phyloP scores from a whole-genome alignment of 2,888 invertebrate genomes.

The Ophraella communa region DNA sequence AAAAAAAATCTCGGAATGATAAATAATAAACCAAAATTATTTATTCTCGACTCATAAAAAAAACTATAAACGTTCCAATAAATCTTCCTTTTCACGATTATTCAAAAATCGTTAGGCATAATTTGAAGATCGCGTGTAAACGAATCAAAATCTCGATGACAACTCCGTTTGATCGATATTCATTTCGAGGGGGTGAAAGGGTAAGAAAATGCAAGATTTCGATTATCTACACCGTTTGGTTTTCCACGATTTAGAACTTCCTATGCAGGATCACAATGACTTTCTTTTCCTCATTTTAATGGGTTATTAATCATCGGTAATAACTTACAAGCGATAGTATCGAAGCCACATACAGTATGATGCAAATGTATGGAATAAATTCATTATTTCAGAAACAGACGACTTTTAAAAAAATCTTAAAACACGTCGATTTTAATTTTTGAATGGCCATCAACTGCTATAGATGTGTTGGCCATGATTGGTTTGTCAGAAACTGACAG shows the following conservation, averaged over 20 bases:
- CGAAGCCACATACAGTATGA: too few species aligned
- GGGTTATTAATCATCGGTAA: neutral
- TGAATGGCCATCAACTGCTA: too few species aligned
- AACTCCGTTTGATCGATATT: conserved; percentile 45
- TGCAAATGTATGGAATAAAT: too few species aligned
- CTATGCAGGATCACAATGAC: neutral
- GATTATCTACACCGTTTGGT: conserved; percentile 5
- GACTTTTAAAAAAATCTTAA: too few species aligned
- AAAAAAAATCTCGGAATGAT: too few species aligned
- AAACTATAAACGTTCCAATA: conserved; percentile 29
- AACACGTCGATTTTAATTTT: too few species aligned
- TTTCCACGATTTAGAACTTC: conserved; percentile 2
- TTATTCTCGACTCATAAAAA: conserved; percentile 31
- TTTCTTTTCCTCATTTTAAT: neutral
- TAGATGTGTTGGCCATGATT: too few species aligned
- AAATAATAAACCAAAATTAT: too few species aligned
- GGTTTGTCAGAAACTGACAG: too few species aligned
- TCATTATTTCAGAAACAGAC: too few species aligned
- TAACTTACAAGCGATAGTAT: too few species aligned
- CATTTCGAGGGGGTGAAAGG: conserved; percentile 15
- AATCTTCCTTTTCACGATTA: conserved; percentile 34
- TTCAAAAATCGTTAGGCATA: conserved; percentile 33
- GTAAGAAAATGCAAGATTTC: conserved; percentile 33
- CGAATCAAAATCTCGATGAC: conserved; percentile 43
- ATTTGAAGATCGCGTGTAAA: conserved; percentile 39